Evolutionary conservation across 2,797 vertebrate genomes (phyloP).

Genomic region (Spheniscus humboldti): DNA sequence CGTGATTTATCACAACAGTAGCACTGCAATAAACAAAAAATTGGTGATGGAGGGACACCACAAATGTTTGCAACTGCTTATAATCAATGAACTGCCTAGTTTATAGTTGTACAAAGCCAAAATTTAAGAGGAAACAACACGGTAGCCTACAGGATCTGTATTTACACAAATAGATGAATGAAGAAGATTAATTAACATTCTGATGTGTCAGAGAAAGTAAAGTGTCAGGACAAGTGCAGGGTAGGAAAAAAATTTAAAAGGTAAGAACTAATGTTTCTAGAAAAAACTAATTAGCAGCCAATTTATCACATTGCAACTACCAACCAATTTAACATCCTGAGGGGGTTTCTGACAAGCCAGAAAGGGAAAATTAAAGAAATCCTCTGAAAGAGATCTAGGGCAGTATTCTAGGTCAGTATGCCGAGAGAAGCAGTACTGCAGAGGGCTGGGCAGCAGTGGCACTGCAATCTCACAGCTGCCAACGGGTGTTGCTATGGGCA

Average conservation of each 20-base stretch:
- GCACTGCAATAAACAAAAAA: not conserved
- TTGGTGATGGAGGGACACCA: not conserved
- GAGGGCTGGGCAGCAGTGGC: not conserved
- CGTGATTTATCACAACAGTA: not conserved
- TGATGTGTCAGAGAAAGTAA: not conserved
- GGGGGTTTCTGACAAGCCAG: not conserved
- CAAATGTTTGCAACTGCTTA: not conserved
- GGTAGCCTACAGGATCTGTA: not conserved
- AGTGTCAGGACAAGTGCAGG: not conserved
- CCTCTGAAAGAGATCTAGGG: slow-evolving; percentile 15
- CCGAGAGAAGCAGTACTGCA: not conserved
- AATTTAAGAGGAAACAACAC: not conserved
- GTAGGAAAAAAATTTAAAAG: not conserved
- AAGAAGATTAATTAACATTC: slow-evolving; percentile 21
- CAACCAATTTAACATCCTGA: not conserved
- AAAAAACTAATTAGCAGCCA: slow-evolving; percentile 39
- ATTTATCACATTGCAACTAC: slow-evolving; percentile 9
- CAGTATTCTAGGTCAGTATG: slow-evolving; percentile 52
- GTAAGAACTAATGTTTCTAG: not conserved
- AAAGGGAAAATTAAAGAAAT: not conserved
- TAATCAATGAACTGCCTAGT: not conserved
- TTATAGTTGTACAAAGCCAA: not conserved
- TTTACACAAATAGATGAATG: not conserved
- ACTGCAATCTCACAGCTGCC: not conserved
- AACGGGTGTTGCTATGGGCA: not conserved